A percentile compares a stretch with the other conserved stretches of the same genome.
phyloP scores from a whole-genome alignment of 2,888 invertebrate genomes.

The Mystacides longicornis region DNA sequence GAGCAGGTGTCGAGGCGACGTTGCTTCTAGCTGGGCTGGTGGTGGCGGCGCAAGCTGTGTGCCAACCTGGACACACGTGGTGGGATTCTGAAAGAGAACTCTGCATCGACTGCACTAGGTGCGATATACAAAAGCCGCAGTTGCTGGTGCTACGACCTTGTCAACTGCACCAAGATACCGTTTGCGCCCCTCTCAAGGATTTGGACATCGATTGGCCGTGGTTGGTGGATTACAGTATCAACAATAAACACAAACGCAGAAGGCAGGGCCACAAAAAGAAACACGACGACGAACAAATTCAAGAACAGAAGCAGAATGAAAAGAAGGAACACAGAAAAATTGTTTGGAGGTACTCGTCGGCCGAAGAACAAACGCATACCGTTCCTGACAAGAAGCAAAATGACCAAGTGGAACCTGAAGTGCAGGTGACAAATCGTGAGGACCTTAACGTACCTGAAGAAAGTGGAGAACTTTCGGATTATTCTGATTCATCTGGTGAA shows the following conservation, averaged over 20 bases:
- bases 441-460: background rate
- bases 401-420: constrained; percentile 3
- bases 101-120: constrained; percentile 65
- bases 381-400: constrained; percentile 29
- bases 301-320: background rate
- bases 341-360: constrained; percentile 17
- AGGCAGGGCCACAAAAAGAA: constrained; percentile 10
- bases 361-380: constrained; percentile 27
- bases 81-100: constrained; percentile 58
- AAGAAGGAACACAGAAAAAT: constrained; percentile 16
- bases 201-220: constrained; percentile 57
- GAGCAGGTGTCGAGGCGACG: constrained; percentile 38
- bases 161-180: constrained; percentile 65
- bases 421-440: constrained; percentile 4
- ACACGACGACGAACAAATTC: constrained; percentile 8
- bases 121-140: constrained; percentile 48
- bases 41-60: constrained; percentile 35
- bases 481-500: constrained; percentile 34
- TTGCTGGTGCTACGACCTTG: constrained; percentile 64
- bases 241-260: constrained; percentile 22
- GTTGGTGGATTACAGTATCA: constrained; percentile 33
- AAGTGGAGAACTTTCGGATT: constrained; percentile 7
- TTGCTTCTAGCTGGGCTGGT: constrained; percentile 40
- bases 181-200: constrained; percentile 63
- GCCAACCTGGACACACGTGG: constrained; percentile 57